Evolutionary conservation across 2,888 invertebrate species (phyloP).

Genomic region (Tubulanus polymorphus): DNA sequence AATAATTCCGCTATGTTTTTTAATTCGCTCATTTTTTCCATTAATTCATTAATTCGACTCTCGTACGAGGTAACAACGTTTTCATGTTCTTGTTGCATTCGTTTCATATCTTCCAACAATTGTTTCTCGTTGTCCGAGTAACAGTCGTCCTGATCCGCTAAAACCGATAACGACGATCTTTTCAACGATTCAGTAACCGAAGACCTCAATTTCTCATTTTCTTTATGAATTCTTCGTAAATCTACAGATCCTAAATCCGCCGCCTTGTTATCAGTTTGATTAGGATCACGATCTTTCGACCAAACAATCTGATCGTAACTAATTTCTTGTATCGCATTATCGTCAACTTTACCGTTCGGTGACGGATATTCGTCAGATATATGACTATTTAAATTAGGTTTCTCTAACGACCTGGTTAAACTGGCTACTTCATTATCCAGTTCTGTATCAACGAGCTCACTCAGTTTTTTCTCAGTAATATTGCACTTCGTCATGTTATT

Average conservation of each 20-base stretch:
- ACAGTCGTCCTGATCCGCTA: conserved; percentile 20
- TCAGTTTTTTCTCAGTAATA: background rate
- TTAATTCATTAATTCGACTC: conserved; percentile 42
- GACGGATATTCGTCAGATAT: too few species aligned
- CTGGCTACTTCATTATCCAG: background rate
- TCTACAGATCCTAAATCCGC: too few species aligned
- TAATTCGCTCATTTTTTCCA: conserved; percentile 45
- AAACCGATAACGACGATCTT: background rate
- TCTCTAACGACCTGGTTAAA: background rate
- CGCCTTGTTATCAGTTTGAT: too few species aligned
- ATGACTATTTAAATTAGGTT: background rate
- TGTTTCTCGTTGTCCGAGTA: conserved; percentile 50
- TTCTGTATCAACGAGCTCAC: background rate
- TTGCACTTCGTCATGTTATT: too few species aligned
- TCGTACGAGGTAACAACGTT: conserved; percentile 41
- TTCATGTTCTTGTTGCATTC: conserved; percentile 45
- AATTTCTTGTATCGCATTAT: background rate
- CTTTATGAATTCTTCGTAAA: background rate
- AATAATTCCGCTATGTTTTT: conserved; percentile 43
- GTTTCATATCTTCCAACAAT: conserved; percentile 44
- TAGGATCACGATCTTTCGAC: background rate
- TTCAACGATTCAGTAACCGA: background rate
- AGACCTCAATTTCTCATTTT: background rate
- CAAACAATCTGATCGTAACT: background rate
- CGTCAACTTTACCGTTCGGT: background rate